Evolutionary conservation across 2,113 vertebrate genomes (phyloP).

Genomic region (Centropristis striata): DNA sequence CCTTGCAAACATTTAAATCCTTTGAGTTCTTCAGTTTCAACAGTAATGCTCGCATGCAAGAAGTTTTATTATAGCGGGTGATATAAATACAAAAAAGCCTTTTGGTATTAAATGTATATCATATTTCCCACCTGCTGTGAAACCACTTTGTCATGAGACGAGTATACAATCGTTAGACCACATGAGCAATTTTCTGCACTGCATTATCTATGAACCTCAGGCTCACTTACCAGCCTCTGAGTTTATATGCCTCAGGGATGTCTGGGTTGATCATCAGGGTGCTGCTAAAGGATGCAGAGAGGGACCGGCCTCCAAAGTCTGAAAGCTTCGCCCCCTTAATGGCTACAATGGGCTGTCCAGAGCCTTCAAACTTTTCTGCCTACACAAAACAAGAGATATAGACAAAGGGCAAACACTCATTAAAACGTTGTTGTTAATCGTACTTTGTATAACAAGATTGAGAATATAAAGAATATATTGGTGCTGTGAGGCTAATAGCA

Average conservation of each 20-base stretch:
- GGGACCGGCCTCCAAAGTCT: constrained; percentile 96
- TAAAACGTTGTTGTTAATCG: neutral
- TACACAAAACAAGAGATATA: constrained; percentile 61
- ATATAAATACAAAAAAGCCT: constrained; percentile 11
- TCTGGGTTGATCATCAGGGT: constrained; percentile 96
- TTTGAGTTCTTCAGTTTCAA: constrained; percentile 33
- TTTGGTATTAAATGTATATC: neutral
- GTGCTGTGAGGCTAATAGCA: neutral
- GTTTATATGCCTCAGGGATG: constrained; percentile 95
- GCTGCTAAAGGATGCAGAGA: constrained; percentile 93
- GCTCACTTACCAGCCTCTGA: constrained; percentile 93
- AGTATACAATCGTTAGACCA: neutral
- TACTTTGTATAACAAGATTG: neutral
- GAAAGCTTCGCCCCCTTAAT: constrained; percentile 96
- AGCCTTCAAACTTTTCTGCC: constrained; percentile 97
- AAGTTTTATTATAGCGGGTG: neutral
- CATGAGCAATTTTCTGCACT: constrained; percentile 30
- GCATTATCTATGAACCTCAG: neutral
- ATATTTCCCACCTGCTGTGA: constrained; percentile 13
- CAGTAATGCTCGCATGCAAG: constrained; percentile 5
- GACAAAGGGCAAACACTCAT: neutral
- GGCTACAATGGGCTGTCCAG: constrained; percentile 92
- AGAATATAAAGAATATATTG: neutral
- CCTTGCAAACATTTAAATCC: constrained; percentile 49
- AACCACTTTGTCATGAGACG: neutral